phyloP scores from a whole-genome alignment of 1,140 invertebrate species.

The Lerema accius region DNA sequence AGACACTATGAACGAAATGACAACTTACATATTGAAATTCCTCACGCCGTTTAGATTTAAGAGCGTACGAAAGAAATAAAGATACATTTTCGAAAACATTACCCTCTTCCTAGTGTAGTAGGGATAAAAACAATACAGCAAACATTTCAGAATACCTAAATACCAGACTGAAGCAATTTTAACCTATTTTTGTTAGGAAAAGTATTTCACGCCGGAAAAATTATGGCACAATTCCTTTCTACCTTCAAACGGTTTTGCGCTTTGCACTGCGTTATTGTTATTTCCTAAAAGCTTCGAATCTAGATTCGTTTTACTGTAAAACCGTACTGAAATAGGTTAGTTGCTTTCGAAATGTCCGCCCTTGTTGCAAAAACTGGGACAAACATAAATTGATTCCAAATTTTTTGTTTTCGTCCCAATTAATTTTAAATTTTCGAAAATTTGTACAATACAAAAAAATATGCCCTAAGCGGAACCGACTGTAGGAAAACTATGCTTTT shows the following conservation, averaged over 20 bases:
- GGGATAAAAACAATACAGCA: background rate
- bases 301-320: constrained; percentile 18
- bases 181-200: constrained; percentile 18
- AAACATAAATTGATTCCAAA: background rate
- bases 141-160: too few species aligned
- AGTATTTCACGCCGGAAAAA: constrained; percentile 25
- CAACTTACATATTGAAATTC: too few species aligned
- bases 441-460: too few species aligned
- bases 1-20: too few species aligned
- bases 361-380: background rate
- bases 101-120: too few species aligned
- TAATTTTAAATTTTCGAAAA: too few species aligned
- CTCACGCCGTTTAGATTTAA: too few species aligned
- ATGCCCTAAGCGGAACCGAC: too few species aligned
- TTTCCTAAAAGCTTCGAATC: constrained; percentile 29
- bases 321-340: constrained; percentile 14
- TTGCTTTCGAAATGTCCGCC: constrained; percentile 6
- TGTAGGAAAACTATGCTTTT: too few species aligned
- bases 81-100: too few species aligned
- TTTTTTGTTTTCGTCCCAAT: background rate
- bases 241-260: constrained; percentile 32
- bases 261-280: constrained; percentile 27
- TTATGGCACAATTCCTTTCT: constrained; percentile 29
- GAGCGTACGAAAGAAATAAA: too few species aligned
- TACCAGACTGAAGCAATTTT: background rate